These are phyloP conservation scores for Psilopsiagon aurifrons DNA, from an alignment of 2,113 vertebrate species.

Conservation along the genomic window DNA sequence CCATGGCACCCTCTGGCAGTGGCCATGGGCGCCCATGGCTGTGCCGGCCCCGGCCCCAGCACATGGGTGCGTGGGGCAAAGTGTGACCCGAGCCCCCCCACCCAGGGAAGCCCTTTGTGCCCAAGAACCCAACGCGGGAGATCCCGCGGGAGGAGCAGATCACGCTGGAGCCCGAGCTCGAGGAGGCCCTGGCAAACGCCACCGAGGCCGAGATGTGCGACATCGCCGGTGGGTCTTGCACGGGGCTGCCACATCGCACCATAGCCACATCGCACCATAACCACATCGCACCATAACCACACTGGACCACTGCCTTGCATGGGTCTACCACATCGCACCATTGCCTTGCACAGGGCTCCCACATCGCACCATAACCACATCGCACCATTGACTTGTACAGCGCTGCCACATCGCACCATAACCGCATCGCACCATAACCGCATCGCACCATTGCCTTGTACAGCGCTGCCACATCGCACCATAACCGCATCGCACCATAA, in stretches of 20 bases:
- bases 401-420: no score
- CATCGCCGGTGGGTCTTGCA: slow-evolving; percentile 82
- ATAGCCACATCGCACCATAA: rapidly evolving
- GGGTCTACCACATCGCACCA: rapidly evolving
- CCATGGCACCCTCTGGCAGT: not conserved
- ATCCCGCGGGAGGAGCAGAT: slow-evolving; percentile 87
- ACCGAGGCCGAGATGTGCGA: slow-evolving; percentile 97
- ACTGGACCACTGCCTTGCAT: rapidly evolving
- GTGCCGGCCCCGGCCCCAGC: rapidly evolving
- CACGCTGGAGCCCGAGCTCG: slow-evolving; percentile 91
- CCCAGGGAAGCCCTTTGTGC: slow-evolving; percentile 86
- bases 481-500: no score
- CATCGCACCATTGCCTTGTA: no score
- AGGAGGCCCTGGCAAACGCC: slow-evolving; percentile 90
- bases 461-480: rapidly evolving
- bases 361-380: no score
- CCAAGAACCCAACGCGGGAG: slow-evolving; percentile 78
- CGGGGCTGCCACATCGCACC: rapidly evolving
- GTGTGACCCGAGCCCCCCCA: not conserved
- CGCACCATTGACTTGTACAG: no score
- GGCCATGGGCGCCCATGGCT: rapidly evolving
- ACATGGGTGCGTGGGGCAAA: rapidly evolving
- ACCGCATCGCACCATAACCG: rapidly evolving
- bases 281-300: no score
- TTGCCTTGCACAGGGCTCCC: not conserved